Conservation (phyloP, 1,140 invertebrate species). For the Ericerus pela region DNA sequence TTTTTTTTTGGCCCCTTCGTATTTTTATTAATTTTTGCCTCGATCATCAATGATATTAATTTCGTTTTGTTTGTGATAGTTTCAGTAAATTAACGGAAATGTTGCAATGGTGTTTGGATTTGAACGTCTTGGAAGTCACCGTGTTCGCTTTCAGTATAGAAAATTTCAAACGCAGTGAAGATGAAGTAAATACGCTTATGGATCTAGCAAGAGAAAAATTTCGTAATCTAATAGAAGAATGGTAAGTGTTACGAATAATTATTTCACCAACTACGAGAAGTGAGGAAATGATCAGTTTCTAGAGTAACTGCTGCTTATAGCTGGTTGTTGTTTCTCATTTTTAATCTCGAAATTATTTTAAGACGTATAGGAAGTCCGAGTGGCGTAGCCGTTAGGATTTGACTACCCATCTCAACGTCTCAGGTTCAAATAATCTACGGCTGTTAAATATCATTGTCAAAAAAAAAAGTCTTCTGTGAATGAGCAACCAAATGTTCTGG, state of each 20-base stretch:
- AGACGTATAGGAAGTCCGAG: too few species aligned
- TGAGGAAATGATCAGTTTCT: too few species aligned
- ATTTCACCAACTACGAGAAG: too few species aligned
- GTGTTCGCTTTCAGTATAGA: slow-evolving; percentile 99
- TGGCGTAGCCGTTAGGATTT: too few species aligned
- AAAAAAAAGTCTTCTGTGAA: too few species aligned
- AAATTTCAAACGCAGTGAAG: slow-evolving; percentile 86
- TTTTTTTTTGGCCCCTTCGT: background rate
- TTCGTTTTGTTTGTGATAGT: slow-evolving; percentile 27
- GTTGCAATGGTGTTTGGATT: slow-evolving; percentile 66
- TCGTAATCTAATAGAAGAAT: slow-evolving; percentile 64
- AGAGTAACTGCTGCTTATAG: too few species aligned
- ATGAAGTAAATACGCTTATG: slow-evolving; percentile 86
- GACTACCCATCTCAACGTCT: too few species aligned
- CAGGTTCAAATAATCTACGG: too few species aligned
- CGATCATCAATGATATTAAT: background rate
- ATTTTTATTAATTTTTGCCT: background rate
- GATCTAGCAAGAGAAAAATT: slow-evolving; percentile 82
- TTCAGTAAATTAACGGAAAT: slow-evolving; percentile 91
- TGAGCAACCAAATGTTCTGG: too few species aligned
- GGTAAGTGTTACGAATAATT: slow-evolving; percentile 42
- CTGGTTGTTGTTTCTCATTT: slow-evolving; percentile 19
- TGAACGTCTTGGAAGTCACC: slow-evolving; percentile 73
- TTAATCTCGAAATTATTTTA: background rate
- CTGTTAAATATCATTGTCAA: too few species aligned